A percentile compares a stretch with the other conserved stretches of the same genome.
Evolutionary conservation across 1,140 invertebrate species (phyloP).

Genomic region (Lasaia peninsularis): DNA sequence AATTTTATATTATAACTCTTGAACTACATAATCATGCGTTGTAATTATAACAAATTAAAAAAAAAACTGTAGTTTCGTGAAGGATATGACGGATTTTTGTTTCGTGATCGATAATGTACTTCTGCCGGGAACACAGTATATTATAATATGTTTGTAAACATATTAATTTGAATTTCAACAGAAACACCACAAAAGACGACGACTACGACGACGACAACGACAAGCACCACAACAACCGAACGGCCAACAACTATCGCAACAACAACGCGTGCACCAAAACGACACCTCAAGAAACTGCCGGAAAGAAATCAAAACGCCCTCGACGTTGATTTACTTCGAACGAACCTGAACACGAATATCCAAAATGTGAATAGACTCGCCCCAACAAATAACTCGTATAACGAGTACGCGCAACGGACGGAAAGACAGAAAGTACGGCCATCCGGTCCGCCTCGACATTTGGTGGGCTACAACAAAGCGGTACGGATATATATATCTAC

Average conservation of each 20-base stretch:
- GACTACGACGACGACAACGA: constrained; percentile 58
- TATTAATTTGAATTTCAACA: constrained; percentile 41
- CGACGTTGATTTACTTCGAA: constrained; percentile 45
- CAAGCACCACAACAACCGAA: constrained; percentile 54
- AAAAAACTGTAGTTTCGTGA: too few relatives aligned
- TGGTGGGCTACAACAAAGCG: constrained; percentile 44
- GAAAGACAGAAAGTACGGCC: constrained; percentile 63
- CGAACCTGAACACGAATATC: constrained; percentile 52
- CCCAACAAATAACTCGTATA: constrained; percentile 46
- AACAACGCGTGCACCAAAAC: constrained; percentile 54
- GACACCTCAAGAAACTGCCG: constrained; percentile 52
- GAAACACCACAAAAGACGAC: constrained; percentile 64
- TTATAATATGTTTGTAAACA: not conserved
- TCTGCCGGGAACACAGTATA: too few relatives aligned
- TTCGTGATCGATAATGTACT: too few relatives aligned
- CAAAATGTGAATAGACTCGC: constrained; percentile 33
- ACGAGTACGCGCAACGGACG: constrained; percentile 58
- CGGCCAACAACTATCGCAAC: constrained; percentile 35
- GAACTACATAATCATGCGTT: too few relatives aligned
- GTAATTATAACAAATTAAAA: too few relatives aligned
- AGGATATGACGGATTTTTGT: too few relatives aligned
- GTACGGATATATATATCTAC: constrained; percentile 19
- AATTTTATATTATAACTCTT: too few relatives aligned
- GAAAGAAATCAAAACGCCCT: constrained; percentile 54
- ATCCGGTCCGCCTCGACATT: constrained; percentile 52